Percentiles rank a stretch among this genome's conserved stretches.
These are phyloP conservation scores for Melanotaenia duboulayi DNA, from an alignment of 2,113 vertebrate species.

Conservation along the genomic window DNA sequence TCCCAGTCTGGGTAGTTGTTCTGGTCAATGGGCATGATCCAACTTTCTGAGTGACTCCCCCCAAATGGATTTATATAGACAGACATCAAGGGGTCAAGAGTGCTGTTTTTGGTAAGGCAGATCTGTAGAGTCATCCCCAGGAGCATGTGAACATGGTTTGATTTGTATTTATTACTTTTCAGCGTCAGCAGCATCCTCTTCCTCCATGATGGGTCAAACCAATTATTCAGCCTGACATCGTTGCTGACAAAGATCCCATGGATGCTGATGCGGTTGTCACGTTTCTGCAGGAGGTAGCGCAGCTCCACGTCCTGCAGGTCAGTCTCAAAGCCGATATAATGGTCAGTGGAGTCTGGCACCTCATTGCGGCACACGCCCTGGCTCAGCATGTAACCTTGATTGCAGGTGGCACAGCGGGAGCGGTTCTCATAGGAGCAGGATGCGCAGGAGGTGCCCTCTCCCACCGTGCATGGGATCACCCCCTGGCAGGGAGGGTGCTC, in stretches of 20 bases:
- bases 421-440: constrained; percentile 86
- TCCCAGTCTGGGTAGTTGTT: constrained; percentile 86
- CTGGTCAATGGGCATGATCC: constrained; percentile 87
- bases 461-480: constrained; percentile 81
- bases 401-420: constrained; percentile 84
- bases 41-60: constrained; percentile 87
- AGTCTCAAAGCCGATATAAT: constrained; percentile 86
- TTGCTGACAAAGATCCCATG: constrained; percentile 88
- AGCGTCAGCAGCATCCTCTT: constrained; percentile 87
- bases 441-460: constrained; percentile 80
- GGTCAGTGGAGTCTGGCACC: constrained; percentile 85
- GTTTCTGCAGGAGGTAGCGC: constrained; percentile 83
- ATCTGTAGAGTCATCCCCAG: constrained; percentile 86
- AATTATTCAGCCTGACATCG: constrained; percentile 85
- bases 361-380: constrained; percentile 83
- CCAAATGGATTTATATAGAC: constrained; percentile 87
- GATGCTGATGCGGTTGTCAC: constrained; percentile 81
- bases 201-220: constrained; percentile 88
- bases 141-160: constrained; percentile 87
- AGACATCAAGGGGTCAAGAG: constrained; percentile 84
- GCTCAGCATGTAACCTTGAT: constrained; percentile 84
- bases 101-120: constrained; percentile 88
- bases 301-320: constrained; percentile 86
- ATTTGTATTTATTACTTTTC: constrained; percentile 88
- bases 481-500: constrained; percentile 83